Conservation (phyloP, 2,113 vertebrate genomes). For the Micromys minutus region DNA sequence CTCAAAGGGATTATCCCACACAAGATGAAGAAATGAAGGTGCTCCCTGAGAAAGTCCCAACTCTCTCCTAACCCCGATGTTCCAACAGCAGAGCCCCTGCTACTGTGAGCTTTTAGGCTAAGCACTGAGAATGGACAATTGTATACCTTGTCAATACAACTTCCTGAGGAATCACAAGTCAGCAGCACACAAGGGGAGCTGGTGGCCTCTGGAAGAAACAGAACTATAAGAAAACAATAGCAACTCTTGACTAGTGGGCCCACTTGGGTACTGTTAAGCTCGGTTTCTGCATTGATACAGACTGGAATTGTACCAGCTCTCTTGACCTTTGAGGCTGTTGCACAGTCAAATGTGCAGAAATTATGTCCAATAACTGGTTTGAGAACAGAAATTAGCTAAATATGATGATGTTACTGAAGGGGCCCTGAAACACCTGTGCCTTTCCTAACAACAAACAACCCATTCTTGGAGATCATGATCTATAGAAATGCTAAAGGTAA, state of each 20-base stretch:
- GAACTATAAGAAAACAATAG: not conserved
- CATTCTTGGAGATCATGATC: not conserved
- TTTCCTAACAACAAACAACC: not conserved
- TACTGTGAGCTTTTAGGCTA: not conserved
- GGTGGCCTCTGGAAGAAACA: not conserved
- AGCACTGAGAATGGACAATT: not conserved
- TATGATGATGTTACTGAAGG: not conserved
- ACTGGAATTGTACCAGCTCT: not conserved
- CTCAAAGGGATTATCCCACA: not conserved
- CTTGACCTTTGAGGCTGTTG: not conserved
- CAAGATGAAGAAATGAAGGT: not conserved
- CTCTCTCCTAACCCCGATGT: not conserved
- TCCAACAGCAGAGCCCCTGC: not conserved
- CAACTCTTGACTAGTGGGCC: conserved; percentile 18
- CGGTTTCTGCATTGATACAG: not conserved
- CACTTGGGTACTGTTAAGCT: not conserved
- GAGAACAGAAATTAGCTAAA: not conserved
- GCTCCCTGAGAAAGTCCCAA: not conserved
- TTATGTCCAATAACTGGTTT: not conserved
- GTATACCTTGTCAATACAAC: not conserved
- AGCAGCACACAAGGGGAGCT: not conserved
- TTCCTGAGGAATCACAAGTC: not conserved
- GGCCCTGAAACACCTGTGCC: not conserved
- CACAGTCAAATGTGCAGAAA: conserved; percentile 10
- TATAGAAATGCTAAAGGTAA: not conserved